Conservation (phyloP, 2,113 vertebrate species). For the Heteronetta atricapilla region DNA sequence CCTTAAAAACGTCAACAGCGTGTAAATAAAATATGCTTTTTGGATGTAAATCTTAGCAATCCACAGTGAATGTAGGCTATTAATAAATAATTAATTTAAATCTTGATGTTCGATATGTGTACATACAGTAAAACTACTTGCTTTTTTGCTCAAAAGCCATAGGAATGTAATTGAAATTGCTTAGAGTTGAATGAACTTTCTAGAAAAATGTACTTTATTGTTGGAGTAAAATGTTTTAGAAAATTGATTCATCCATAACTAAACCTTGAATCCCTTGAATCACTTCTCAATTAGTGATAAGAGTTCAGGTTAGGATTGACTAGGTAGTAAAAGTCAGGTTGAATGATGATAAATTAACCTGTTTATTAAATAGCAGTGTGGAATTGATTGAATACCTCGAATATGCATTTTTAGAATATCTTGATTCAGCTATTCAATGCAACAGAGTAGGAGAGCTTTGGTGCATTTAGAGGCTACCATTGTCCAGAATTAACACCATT, state of each 20-base stretch:
- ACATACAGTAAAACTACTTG: slow-evolving; percentile 9
- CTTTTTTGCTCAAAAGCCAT: slow-evolving; percentile 31
- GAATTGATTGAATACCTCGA: neutral
- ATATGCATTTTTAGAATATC: neutral
- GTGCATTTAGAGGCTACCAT: neutral
- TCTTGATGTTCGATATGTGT: slow-evolving; percentile 32
- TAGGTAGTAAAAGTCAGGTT: neutral
- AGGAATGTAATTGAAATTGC: slow-evolving; percentile 26
- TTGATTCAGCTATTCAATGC: neutral
- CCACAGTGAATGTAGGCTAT: slow-evolving; percentile 57
- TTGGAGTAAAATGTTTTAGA: neutral
- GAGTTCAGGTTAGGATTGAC: neutral
- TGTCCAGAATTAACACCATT: neutral
- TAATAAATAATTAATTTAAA: slow-evolving; percentile 75
- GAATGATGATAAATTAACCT: neutral
- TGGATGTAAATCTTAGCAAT: slow-evolving; percentile 75
- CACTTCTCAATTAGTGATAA: neutral
- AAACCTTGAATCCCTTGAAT: neutral
- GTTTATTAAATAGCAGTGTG: neutral
- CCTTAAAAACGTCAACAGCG: slow-evolving; percentile 22
- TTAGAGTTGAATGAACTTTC: neutral
- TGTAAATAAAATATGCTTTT: slow-evolving; percentile 73
- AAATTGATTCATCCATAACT: neutral
- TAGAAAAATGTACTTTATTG: neutral
- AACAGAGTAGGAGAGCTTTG: neutral